Percentiles rank a stretch among this genome's conserved stretches.
Conservation (phyloP, 2,113 vertebrate species). For the Puma concolor region DNA sequence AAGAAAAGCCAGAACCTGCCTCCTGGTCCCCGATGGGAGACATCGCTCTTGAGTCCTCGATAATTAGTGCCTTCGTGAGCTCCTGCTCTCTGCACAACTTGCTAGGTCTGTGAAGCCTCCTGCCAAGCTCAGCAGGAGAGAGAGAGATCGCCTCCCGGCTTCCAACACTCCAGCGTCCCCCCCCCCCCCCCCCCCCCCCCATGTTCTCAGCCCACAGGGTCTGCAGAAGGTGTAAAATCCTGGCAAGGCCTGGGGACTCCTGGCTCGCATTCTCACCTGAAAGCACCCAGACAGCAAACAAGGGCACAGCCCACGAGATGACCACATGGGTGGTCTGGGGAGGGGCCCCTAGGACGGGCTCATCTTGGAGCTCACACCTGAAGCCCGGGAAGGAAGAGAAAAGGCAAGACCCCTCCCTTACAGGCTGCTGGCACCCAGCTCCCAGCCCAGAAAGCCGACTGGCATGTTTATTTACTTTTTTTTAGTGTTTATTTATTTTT, state of each 20-base stretch:
- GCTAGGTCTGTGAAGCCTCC: neutral
- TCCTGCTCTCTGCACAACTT: neutral
- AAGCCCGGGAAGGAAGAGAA: neutral
- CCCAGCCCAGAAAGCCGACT: too few relatives aligned
- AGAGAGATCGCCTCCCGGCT: rapidly evolving
- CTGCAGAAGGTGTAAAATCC: neutral
- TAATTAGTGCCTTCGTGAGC: neutral
- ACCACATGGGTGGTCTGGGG: neutral
- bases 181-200: neutral
- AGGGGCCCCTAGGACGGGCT: neutral
- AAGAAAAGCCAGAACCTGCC: neutral
- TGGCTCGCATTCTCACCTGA: neutral
- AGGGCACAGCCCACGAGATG: neutral
- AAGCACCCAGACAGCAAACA: neutral
- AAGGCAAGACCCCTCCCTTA: neutral
- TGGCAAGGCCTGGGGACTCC: neutral
- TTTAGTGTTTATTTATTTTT: too few relatives aligned
- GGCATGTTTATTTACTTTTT: too few relatives aligned
- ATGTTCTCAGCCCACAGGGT: neutral
- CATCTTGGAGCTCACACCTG: neutral
- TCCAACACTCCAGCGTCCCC: neutral
- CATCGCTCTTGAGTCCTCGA: rapidly evolving
- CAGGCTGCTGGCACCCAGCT: rapidly evolving
- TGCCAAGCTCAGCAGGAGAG: neutral
- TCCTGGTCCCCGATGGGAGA: neutral